Conservation (phyloP, 2,113 vertebrate species). For the Nettapus auritus region DNA sequence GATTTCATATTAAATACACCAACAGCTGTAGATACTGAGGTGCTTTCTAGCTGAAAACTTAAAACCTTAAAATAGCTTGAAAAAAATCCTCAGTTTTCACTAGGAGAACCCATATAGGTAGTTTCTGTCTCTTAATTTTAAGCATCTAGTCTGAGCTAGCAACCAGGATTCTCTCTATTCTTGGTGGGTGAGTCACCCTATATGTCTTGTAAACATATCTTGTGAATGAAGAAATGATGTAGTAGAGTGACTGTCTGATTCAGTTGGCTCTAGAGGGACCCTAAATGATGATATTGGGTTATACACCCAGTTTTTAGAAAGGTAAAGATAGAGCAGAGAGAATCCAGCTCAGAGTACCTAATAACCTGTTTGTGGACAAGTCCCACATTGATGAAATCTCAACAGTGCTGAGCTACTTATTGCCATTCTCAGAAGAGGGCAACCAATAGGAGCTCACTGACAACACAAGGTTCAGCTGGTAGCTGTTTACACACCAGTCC, state of each 20-base stretch:
- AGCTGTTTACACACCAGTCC: background rate
- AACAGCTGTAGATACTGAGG: background rate
- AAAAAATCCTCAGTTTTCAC: background rate
- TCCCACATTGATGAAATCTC: background rate
- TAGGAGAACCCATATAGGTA: background rate
- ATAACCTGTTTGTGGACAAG: background rate
- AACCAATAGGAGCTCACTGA: background rate
- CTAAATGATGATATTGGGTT: slow-evolving; percentile 53
- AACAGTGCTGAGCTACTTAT: background rate
- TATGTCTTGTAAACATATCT: background rate
- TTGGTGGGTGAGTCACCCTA: background rate
- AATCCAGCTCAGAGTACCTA: background rate
- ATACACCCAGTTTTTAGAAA: background rate
- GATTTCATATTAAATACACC: background rate
- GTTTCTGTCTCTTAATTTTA: background rate
- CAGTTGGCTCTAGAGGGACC: slow-evolving; percentile 67
- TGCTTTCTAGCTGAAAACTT: background rate
- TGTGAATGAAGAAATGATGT: background rate
- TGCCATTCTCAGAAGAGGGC: background rate
- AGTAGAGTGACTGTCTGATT: background rate
- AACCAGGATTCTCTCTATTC: background rate
- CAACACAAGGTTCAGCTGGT: background rate
- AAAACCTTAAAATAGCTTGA: background rate
- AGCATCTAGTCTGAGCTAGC: background rate
- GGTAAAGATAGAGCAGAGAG: background rate